Evolutionary conservation across 2,797 vertebrate species (phyloP), one percentile per base, ranked within the genome.

Genomic region (Enteromius viviparus): DNA sequence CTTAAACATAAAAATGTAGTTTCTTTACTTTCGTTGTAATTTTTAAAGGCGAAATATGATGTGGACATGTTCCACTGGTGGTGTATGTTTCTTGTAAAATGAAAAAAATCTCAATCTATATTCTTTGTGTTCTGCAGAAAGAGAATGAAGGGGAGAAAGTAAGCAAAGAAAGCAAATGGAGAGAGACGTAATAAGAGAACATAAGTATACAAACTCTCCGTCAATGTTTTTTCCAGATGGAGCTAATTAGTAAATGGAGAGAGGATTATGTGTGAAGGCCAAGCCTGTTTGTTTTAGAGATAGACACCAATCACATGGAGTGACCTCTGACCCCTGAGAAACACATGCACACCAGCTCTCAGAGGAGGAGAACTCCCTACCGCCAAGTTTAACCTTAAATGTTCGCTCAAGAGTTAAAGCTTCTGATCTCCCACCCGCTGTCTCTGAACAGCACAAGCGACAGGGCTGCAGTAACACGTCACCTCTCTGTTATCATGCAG

Each of bases 231-330:
- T 21, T 72, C n/a, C 85, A 84, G 85, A 86, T 80, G 79, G 87
- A 84, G 72, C 47, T 91, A 89, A 90, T 87, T 87, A 85, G 84
- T 83, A 76, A 78, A 72, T 86, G 88, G 89, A 89, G 87, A 81
- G 87, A 85, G 70, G 69, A 77, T 84, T 86, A 76, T 51, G 76
- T 87, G 79, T 87, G 85, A 86, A 88, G 85, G 81, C 47, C 81
- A 85, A 74, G 29, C 74, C 8, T 90, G 91, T 93, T 93, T 93
- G 90, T 89, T 92, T 92, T 87, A 85, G 76, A 90, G 93, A 92
- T 93, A 89, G 77, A 84, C 87, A 78, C 78, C 88, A 74, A 86
- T 89, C 87, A 88, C 89, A 88, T 87, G 86, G 85, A 87, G 40
- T 83, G 93, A 92, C 90, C 92, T 90, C 86, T 87, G 81, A 82